Base-by-base conservation (phyloP, 2,113 vertebrate genomes). In the Cricetomys ansorgei region DNA sequence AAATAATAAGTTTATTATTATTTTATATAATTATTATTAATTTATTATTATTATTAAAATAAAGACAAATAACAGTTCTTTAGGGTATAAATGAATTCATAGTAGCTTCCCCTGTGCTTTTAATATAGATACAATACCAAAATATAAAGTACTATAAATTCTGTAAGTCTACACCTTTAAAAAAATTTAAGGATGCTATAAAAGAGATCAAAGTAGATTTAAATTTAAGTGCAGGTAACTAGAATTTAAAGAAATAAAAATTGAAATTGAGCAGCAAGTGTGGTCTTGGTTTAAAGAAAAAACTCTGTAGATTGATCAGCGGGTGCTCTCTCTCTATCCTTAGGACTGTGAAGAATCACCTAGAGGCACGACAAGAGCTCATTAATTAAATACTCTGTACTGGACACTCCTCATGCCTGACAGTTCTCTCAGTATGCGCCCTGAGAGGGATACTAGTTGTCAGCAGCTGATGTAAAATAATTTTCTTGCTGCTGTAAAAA, bases 371-470 rank as follows among this genome's bases (percentile, higher is more conserved):
- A 96, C 57, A 91, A 97, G 96, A 97, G 96, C 95, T 97, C 97
- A 97, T 96, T 97, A 97, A 97, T 98, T 95, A 98, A 96, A 96
- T 96, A 94, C 96, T 95, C 96, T 27, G 25, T 53, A 69, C 96
- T 89, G 97, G 97, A 97, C 97, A 97, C 91, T 97, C 94, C 91
- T 95, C 92, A 48, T 19, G 91, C 95, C 92, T 91, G 95, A 92
- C 96, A 97, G 92, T 96, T 94, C 97, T 96, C 92, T 97, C 96
- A 97, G 97, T 95, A 97, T 79, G 62, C 59, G 53, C 72, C 73
- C 95, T 91, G 85, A 96, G 97, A 96, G 96, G 96, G 76, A 81
- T 31, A 89, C 92, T 86, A 88, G 97, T 95, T 98, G 97, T 96
- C 97, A 97, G 92, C 76, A 92, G 91, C 96, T 95, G 94, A 96